Base-by-base conservation (phyloP, 2,113 vertebrate species). In the Esox niger region DNA sequence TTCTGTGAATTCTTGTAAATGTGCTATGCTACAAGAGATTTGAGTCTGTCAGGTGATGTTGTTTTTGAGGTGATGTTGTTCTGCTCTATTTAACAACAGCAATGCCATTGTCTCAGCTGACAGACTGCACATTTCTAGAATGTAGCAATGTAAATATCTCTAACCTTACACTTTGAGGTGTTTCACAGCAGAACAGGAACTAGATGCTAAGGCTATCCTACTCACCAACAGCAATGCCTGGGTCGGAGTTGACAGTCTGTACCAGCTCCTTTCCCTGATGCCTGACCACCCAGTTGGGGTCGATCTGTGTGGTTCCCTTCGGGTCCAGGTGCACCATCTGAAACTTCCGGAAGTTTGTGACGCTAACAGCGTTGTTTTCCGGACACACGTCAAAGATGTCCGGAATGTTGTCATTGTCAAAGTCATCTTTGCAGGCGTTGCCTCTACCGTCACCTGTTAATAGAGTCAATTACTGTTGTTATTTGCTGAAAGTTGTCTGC, bases 251-350 rank as follows among this genome's bases (percentile, higher is more conserved):
- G 15, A 96, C 97, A 0, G 96, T 98, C 85, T 99, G 97, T 13
- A 99, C 96, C 73, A 99, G 81, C 78, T 99, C 97, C 81, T 97
- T 98, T 79, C 97, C 97, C 79, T 98, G 97, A 64, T 99, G 96
- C 38, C 95, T 93, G 78, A 99, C 98, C 78, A 98, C 96, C 97
- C 97, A 99, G 81, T 96, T 98, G 56, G 96, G 96, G 82, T 98
- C 97, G 30, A 98, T 99, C 73, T 99, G 97, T 29, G 97, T 95
- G 71, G 95, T 99, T 72, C 97, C 97, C 88, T 98, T 98, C 55
- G 97, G 97, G 82, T 99, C 97, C 85, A 99, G 70, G 58, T 93
- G 96, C 62, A 99, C 97, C 97, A 98, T 98, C 84, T 99, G 97
- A 88, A 99, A 98, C 85, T 99, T 99, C 63, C 96, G 90, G 84